A percentile compares a stretch with the other conserved stretches of the same genome.
phyloP scores from a whole-genome alignment of 2,113 vertebrate species.

The Falcunculus frontatus region DNA sequence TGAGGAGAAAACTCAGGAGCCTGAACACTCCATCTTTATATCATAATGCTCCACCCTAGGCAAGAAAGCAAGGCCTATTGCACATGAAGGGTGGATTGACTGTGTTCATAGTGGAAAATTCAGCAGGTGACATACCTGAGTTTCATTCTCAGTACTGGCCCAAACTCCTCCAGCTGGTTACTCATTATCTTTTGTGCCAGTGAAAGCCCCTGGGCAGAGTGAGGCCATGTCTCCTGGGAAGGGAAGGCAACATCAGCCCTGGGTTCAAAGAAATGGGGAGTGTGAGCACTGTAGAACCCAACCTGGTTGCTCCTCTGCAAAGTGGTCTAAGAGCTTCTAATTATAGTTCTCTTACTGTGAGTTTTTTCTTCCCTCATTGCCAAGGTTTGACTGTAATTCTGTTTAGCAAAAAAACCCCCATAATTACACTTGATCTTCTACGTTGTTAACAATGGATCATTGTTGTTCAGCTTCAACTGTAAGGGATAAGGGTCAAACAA shows the following conservation, averaged over 20 bases:
- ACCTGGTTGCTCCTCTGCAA: not conserved
- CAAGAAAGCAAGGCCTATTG: not conserved
- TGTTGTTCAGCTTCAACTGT: not conserved
- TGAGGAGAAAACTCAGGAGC: not conserved
- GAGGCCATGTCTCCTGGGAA: not conserved
- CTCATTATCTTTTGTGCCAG: not conserved
- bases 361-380: not conserved
- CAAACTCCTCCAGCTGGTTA: not conserved
- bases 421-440: not conserved
- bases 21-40: not conserved
- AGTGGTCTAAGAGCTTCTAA: not conserved
- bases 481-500: not conserved
- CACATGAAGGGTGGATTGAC: not conserved
- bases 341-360: not conserved
- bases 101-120: not conserved
- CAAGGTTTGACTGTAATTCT: not conserved
- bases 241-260: not conserved
- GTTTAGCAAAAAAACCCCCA: not conserved
- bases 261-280: not conserved
- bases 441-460: fast-evolving
- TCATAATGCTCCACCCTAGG: not conserved
- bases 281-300: not conserved
- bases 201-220: not conserved
- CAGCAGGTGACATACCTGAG: not conserved
- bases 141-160: not conserved